Base-by-base conservation (phyloP, 2,797 vertebrate genomes). In the Fistularia commersonii region DNA sequence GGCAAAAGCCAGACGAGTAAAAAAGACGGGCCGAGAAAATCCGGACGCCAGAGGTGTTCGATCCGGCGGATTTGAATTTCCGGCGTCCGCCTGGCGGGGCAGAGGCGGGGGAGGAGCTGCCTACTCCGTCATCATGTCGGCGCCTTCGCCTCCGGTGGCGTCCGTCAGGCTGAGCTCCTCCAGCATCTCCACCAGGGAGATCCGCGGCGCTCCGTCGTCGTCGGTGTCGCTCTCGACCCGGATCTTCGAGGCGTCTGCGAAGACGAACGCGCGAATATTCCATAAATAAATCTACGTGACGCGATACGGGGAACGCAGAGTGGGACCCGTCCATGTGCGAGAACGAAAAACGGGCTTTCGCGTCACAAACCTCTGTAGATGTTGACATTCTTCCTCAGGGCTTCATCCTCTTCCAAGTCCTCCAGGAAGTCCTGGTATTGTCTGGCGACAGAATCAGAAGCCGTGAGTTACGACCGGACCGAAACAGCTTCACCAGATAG, bases 381-480 rank as follows among this genome's bases (percentile, higher is more conserved):
- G 84, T 98, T 98, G 57, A 99, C 50, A 37, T 98, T 98, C 84
- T 96, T 99, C 72, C 97, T 92, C 64, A 98, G 88, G 9, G 91
- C 69, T 69, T 98, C 96, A 74, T 99, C 97, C 72, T 99, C 97
- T 77, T 99, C 97, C 8, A 99, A 90, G 82, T 99, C 97, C 82
- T 99, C 97, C 72, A 99, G 88, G 86, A 99, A 99, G 80, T 99
- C 97, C 69, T 96, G 93, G 81, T 96, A 99, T 86, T 99, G 95
- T 51, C 97, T 99, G 61, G 61, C 23, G 44, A 63, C n/a, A 51
- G 8, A 61, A 61, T 61, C 62, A n/a, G n/a, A n/a, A n/a, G n/a
- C n/a, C n/a, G 4, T 33, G 32, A 42, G 52, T 64, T 61, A 12
- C 48, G 3, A 47, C 2, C 31, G 23, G 38, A 36, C 23, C 7